Base-by-base conservation (phyloP, 2,888 invertebrate genomes). In the Noctua comes region DNA sequence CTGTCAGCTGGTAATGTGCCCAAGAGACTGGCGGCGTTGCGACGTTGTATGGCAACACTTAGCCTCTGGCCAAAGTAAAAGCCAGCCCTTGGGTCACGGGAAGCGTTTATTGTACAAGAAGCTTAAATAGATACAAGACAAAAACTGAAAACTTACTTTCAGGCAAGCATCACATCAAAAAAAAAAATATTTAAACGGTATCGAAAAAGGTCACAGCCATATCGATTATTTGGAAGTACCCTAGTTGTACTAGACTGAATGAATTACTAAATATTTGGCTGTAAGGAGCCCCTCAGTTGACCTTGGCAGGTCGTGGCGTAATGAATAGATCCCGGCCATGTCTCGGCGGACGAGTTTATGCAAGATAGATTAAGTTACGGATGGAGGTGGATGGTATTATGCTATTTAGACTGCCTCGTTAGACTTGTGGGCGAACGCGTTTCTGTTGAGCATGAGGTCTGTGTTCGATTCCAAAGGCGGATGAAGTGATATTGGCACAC, bases 241-340 rank as follows among this genome's bases (percentile, higher is more conserved):
- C 70, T 84, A 85, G 70, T 72, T 66, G 48, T 57, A 65, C 68
- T 74, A 74, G 68, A 71, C 82, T 71, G 64, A 70, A 80, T 83
- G 80, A 76, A 85, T 85, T 70, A 76, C 86, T 76, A 85, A 84
- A 73, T 85, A 74, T 82, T 76, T 57, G 54, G 59, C 64, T 40
- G 46, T 73, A 59, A 81, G 82, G 72, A 83, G 76, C 48, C 65
- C 21, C 57, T 71, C 57, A n/a, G 46, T 80, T 68, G 82, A 84
- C 84, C 84, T 84, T 84, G 86, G 18, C 16, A 59, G 54, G 80
- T 66, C 65, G 64, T 51, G 51, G 46, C 64, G 66, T 82, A 74
- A 84, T 82, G 82, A 83, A 81, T 76, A 74, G 82, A 72, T 16
- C 27, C 76, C 76, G 43, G 43, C 54, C 54, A 36, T 64, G 82